phyloP scores from a whole-genome alignment of 2,888 invertebrate genomes.

The Lithophane socia region DNA sequence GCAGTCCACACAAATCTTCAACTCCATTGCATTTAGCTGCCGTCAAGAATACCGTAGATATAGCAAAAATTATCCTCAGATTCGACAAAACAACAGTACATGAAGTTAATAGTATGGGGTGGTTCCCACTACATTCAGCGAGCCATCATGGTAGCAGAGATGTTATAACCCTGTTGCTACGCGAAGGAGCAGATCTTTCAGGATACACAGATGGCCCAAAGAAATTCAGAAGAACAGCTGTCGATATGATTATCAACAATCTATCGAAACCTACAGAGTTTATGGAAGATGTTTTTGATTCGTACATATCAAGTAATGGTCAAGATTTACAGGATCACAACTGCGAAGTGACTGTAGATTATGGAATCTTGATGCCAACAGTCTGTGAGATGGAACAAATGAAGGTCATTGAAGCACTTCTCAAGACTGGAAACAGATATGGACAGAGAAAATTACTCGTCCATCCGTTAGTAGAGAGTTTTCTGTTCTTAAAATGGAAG shows the following conservation, averaged over 20 bases:
- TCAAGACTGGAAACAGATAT: constrained; percentile 88
- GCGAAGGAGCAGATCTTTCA: constrained; percentile 87
- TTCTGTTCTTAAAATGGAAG: constrained; percentile 90
- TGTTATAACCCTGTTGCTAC: constrained; percentile 84
- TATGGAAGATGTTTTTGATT: constrained; percentile 88
- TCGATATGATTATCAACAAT: constrained; percentile 88
- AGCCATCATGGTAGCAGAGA: constrained; percentile 91
- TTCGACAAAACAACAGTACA: constrained; percentile 84
- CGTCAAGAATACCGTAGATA: constrained; percentile 80
- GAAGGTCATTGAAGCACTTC: constrained; percentile 89
- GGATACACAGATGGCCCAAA: constrained; percentile 83
- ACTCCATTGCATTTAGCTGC: constrained; percentile 88
- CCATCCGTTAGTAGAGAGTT: constrained; percentile 90
- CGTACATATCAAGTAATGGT: constrained; percentile 86
- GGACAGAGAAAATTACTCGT: constrained; percentile 87
- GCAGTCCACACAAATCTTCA: constrained; percentile 81
- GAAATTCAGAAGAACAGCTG: constrained; percentile 84
- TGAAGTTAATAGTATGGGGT: constrained; percentile 82
- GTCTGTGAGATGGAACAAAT: constrained; percentile 88
- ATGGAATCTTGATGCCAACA: constrained; percentile 86
- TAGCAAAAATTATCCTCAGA: constrained; percentile 80
- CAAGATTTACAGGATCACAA: constrained; percentile 76
- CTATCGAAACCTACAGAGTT: constrained; percentile 88
- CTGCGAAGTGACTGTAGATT: constrained; percentile 88
- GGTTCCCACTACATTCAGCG: constrained; percentile 84